Evolutionary conservation across 2,888 invertebrate species (phyloP), one percentile per base, ranked within the genome.

Genomic region (Watsonalla cultraria): DNA sequence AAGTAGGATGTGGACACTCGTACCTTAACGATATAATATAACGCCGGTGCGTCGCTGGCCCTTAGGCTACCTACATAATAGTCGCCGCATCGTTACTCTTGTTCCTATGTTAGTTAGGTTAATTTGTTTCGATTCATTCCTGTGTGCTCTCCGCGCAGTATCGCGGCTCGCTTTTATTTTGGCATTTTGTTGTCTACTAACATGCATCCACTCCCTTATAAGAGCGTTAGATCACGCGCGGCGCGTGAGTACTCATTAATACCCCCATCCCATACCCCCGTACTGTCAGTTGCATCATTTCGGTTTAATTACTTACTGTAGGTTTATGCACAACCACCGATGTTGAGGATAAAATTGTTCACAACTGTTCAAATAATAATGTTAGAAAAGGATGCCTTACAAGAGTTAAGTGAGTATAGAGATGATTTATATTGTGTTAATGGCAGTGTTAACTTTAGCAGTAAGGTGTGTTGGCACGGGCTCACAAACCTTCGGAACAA

Each of bases 371-470:
- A 42, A 11, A 24, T 24, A 24, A 42, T 88, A 89, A 90, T 87
- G 82, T 86, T 85, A 88, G 87, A 86, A 85, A 87, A 86, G 67
- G 86, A 86, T 86, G 89, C 88, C 87, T 88, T 88, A 86, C 86
- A 87, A 75, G 86, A 82, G 82, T 85, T 87, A 84, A 88, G 86
- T 86, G 80, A 84, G 84, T 86, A 85, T 84, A 87, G 75, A 90
- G 87, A 86, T 83, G 85, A 78, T 86, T 86, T 86, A 87, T 86
- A 83, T 86, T 89, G 80, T 84, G 86, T 90, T 90, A 86, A 76
- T 84, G 88, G 89, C 87, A 87, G 85, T 88, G 82, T 87, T 89
- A 87, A 80, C 75, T 81, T 82, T 82, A 84, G 86, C 82, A 78
- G 82, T 85, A 82, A 80, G 83, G 76, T 76, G 76, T 76, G 80